phyloP scores from a whole-genome alignment of 2,888 invertebrate genomes.

The Leptopilina myrica region DNA sequence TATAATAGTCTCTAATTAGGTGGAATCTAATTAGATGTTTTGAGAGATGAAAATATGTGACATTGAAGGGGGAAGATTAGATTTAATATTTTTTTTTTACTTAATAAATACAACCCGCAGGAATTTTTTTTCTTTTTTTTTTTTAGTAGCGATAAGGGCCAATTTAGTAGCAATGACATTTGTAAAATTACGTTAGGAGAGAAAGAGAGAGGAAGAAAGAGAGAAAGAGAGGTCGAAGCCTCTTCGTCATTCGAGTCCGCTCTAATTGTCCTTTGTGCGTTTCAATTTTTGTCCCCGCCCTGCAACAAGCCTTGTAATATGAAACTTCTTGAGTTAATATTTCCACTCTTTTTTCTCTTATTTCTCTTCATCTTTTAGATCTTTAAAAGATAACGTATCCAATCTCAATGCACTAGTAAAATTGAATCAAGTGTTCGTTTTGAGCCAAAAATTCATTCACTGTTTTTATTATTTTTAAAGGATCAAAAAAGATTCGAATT shows the following conservation, averaged over 20 bases:
- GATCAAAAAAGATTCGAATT: too few relatives aligned
- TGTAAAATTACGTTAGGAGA: conserved; percentile 36
- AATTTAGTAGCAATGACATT: conserved; percentile 32
- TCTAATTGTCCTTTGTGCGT: conserved; percentile 61
- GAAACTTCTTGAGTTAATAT: conserved; percentile 56
- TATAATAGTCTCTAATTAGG: background rate
- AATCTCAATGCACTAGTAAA: conserved; percentile 11
- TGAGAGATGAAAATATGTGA: background rate
- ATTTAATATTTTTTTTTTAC: conserved; percentile 1
- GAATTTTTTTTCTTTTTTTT: background rate
- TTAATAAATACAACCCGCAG: conserved; percentile 8
- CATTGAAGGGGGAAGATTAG: background rate
- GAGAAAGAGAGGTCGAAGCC: conserved; percentile 34
- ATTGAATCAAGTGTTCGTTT: too few relatives aligned
- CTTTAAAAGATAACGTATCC: conserved; percentile 1
- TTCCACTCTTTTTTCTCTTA: conserved; percentile 43
- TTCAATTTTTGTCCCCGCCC: conserved; percentile 59
- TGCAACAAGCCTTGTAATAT: conserved; percentile 54
- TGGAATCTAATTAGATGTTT: conserved; percentile 2
- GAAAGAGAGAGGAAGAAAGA: too few relatives aligned
- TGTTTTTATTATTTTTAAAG: too few relatives aligned
- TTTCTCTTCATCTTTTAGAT: conserved; percentile 34
- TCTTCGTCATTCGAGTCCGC: conserved; percentile 50
- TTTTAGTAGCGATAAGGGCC: background rate
- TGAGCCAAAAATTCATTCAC: too few relatives aligned